A percentile compares a stretch with the other conserved stretches of the same genome.
These are phyloP conservation scores for Palythoa caribaeorum DNA, from an alignment of 92 coral and sea anemone species.

Conservation along the genomic window DNA sequence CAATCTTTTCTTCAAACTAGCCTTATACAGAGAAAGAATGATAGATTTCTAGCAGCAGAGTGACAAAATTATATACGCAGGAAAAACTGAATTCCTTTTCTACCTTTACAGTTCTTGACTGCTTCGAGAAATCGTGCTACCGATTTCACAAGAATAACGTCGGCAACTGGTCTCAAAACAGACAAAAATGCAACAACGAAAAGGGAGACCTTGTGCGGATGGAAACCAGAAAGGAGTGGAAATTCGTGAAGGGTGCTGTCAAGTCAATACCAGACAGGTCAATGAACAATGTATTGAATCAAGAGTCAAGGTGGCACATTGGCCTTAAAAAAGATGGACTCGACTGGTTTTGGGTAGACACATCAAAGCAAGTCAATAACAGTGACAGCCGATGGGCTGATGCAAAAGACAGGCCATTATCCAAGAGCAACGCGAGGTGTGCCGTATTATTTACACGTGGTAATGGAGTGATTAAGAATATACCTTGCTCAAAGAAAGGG, in stretches of 20 bases:
- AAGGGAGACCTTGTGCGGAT: constrained; percentile 38
- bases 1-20: too few relatives aligned
- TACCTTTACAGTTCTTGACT: constrained; percentile 37
- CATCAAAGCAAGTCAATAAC: background rate
- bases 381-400: constrained; percentile 14
- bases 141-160: constrained; percentile 14
- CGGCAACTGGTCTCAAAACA: constrained; percentile 28
- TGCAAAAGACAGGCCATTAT: background rate
- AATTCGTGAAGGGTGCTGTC: background rate
- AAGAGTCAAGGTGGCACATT: constrained; percentile 8
- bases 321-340: constrained; percentile 12
- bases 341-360: constrained; percentile 27
- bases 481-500: constrained; percentile 7
- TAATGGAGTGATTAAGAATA: background rate
- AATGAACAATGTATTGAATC: background rate
- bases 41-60: background rate
- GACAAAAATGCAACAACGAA: constrained; percentile 11
- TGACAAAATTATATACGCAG: background rate
- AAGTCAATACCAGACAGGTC: background rate
- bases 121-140: constrained; percentile 29
- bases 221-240: constrained; percentile 32
- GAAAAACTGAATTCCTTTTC: background rate
- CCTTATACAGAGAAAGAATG: background rate
- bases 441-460: constrained; percentile 6
- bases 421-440: constrained; percentile 2